Evolutionary conservation across 2,888 invertebrate genomes (phyloP).

Genomic region (Notocelia uddmanniana): DNA sequence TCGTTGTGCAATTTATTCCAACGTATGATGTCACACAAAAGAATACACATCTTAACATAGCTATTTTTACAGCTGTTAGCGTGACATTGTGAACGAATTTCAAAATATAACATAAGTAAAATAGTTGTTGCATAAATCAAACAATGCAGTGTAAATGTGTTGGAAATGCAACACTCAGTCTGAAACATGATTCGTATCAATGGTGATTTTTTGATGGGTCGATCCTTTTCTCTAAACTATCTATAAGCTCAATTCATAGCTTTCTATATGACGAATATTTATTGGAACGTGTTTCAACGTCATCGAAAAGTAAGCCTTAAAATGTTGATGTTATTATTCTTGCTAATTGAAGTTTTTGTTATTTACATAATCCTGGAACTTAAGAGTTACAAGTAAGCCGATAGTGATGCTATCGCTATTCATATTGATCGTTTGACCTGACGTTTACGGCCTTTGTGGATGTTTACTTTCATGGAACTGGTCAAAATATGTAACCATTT

Average conservation of each 20-base stretch:
- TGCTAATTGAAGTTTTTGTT: conserved; percentile 1
- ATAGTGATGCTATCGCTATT: conserved; percentile 30
- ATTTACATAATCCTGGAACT: conserved; percentile 23
- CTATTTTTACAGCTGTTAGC: conserved; percentile 7
- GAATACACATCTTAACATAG: conserved; percentile 8
- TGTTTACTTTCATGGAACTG: conserved; percentile 24
- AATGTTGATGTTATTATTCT: background rate
- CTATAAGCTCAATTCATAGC: too few species aligned
- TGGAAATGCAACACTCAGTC: too few species aligned
- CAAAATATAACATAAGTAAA: background rate
- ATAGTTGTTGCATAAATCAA: too few species aligned
- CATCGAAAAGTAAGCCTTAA: background rate
- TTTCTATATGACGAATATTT: too few species aligned
- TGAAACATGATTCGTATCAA: too few species aligned
- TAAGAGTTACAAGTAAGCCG: background rate
- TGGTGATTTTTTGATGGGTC: too few species aligned
- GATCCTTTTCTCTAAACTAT: too few species aligned
- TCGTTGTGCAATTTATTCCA: conserved; percentile 54
- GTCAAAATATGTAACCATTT: background rate
- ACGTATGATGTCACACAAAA: conserved; percentile 31
- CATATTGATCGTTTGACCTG: conserved; percentile 55
- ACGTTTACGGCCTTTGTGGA: conserved; percentile 25
- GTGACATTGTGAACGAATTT: background rate
- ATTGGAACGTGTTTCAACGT: too few species aligned
- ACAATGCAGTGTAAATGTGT: too few species aligned